phyloP scores from a whole-genome alignment of 2,888 invertebrate species.

The Prosapia bicincta region DNA sequence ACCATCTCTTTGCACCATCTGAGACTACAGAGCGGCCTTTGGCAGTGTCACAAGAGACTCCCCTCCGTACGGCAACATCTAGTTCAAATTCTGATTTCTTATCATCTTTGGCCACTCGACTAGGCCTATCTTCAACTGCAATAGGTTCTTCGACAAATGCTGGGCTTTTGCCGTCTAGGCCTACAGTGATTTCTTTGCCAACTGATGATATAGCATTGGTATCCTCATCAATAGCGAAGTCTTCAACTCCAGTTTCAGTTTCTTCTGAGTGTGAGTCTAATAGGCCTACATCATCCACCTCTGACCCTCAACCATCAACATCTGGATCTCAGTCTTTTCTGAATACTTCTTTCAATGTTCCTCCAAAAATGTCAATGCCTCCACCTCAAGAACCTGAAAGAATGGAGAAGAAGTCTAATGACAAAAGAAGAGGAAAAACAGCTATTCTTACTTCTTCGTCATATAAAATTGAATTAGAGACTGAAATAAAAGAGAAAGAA shows the following conservation, averaged over 20 bases:
- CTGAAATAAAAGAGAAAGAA: conserved; percentile 8
- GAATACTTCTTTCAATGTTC: conserved; percentile 19
- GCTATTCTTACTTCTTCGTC: conserved; percentile 15
- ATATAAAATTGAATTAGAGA: conserved; percentile 19
- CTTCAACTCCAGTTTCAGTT: not conserved
- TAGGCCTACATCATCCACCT: not conserved
- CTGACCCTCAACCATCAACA: not conserved
- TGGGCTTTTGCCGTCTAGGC: not conserved
- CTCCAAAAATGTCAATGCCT: conserved; percentile 13
- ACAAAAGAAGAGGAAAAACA: conserved; percentile 23
- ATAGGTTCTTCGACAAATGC: conserved; percentile 4
- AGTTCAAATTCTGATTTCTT: no score
- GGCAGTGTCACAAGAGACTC: conserved; percentile 8
- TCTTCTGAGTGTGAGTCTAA: not conserved
- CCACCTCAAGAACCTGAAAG: conserved; percentile 8
- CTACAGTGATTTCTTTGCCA: not conserved
- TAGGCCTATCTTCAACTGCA: conserved; percentile 14
- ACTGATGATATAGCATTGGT: no score
- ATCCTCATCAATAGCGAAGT: not conserved
- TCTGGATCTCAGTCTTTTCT: not conserved
- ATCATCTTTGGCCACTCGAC: not conserved
- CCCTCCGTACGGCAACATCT: not conserved
- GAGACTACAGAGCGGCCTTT: not conserved
- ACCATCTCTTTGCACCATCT: conserved; percentile 34
- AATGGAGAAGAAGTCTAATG: conserved; percentile 6